Base-by-base conservation (phyloP, 2,113 vertebrate species). In the Alces alces region DNA sequence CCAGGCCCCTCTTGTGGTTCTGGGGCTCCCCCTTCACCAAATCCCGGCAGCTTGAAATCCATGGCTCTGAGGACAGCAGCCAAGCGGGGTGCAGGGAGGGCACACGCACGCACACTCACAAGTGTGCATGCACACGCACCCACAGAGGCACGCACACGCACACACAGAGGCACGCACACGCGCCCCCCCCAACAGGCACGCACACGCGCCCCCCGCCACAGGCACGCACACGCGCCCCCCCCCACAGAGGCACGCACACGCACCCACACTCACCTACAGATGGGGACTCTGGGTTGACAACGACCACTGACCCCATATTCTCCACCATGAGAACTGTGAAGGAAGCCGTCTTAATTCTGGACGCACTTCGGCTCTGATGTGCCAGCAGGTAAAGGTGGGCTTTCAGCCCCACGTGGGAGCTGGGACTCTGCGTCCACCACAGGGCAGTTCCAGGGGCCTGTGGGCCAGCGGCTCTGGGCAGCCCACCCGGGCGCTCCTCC, bases 1-100 rank as follows among this genome's bases (percentile, higher is more conserved):
- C 25, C 83, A n/a, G 54, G 13, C n/a, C 27, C 14, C 23, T 9
- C 27, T 33, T 4, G 17, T 0, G 33, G 19, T 21, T 47, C 58
- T 19, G 15, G 27, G 82, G 21, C 84, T 7, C 2, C 7, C 0
- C 19, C 19, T 11, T 23, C 33, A 14, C 43, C 50, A 33, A 45
- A 2, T 9, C 30, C 5, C 0, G 0, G 27, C 11, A 21, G 43
- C 17, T 25, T 11, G 3, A 33, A 1, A 11, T 21, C 30, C 9
- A 2, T 15, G 3, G 7, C 0, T 3, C n/a, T 6, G 23, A 23
- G 1, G 6, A 33, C 3, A 10, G 50, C n/a, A 6, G 36, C 7
- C 13, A 7, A 45, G 50, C 4, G 5, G 30, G 43, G 43, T 33
- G 8, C 5, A 15, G 43, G 93, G 57, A n/a, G 50, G 78, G 47